A percentile compares a stretch with the other conserved stretches of the same genome.
Conservation (phyloP, 1,140 invertebrate genomes). For the Drosophila dunni region DNA sequence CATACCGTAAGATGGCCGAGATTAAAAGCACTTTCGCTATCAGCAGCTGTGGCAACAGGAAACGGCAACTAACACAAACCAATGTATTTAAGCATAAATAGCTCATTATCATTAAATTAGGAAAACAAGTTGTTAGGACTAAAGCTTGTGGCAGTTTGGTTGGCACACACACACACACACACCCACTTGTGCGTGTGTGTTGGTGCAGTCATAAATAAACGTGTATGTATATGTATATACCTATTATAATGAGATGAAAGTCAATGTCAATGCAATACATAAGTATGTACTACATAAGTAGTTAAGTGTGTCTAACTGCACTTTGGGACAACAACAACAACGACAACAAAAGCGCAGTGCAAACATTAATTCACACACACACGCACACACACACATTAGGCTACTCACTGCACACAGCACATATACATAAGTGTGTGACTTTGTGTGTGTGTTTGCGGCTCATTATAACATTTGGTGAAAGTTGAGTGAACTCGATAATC, state of each 20-base stretch:
- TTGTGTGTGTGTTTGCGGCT: constrained; percentile 2
- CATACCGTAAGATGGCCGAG: neutral
- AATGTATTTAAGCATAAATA: constrained; percentile 72
- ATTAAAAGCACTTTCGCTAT: constrained; percentile 65
- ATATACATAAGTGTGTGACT: constrained; percentile 36
- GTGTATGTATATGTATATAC: constrained; percentile 55
- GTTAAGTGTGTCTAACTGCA: constrained; percentile 25
- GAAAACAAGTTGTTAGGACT: constrained; percentile 74
- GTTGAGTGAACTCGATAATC: constrained; percentile 64
- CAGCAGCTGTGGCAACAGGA: neutral
- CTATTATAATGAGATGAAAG: constrained; percentile 79
- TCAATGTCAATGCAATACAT: constrained; percentile 73
- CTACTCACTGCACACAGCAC: constrained; percentile 17
- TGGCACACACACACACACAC: constrained; percentile 42
- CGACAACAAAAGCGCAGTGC: constrained; percentile 19
- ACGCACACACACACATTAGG: constrained; percentile 27
- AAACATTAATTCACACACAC: constrained; percentile 26
- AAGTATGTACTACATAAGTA: constrained; percentile 27
- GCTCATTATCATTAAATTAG: constrained; percentile 81
- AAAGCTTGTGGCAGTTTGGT: constrained; percentile 61
- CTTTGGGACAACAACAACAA: constrained; percentile 17
- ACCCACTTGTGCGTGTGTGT: constrained; percentile 26
- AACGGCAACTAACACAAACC: constrained; percentile 25
- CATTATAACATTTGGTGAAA: constrained; percentile 53
- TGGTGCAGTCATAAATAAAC: constrained; percentile 69